Conservation (phyloP, 2,888 invertebrate genomes). For the Toxonevra muliebris region DNA sequence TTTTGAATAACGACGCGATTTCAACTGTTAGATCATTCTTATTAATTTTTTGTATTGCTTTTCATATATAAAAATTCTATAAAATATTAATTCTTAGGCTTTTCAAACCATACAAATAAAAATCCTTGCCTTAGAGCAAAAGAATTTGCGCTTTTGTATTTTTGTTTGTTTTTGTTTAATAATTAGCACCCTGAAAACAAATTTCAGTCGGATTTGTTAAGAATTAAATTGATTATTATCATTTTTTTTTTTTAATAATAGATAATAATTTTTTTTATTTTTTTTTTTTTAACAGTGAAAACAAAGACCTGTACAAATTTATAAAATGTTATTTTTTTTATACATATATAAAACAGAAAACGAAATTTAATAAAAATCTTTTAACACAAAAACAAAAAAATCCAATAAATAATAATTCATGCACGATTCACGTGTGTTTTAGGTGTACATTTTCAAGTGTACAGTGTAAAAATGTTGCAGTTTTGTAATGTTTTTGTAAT, state of each 20-base stretch:
- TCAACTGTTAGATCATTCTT: neutral
- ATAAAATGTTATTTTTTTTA: conserved; percentile 23
- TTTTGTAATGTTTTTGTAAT: too few species aligned
- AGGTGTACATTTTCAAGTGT: too few species aligned
- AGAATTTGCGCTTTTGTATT: neutral
- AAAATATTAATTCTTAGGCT: conserved; percentile 1
- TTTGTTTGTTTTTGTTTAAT: neutral
- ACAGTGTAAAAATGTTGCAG: too few species aligned
- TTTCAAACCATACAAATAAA: neutral
- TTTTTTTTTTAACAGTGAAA: conserved; percentile 37
- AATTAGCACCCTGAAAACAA: conserved; percentile 65
- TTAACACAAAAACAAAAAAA: conserved; percentile 2
- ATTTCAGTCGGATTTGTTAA: conserved; percentile 60
- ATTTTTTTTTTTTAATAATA: conserved; percentile 28
- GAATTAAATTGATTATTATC: conserved; percentile 25
- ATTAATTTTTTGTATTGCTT: conserved; percentile 3
- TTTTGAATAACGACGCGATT: neutral
- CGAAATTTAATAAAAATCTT: neutral
- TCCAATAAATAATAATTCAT: too few species aligned
- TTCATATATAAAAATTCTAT: neutral
- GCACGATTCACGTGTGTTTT: too few species aligned
- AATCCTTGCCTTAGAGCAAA: neutral
- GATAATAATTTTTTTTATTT: conserved; percentile 21
- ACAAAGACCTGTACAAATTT: conserved; percentile 31
- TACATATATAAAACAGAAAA: conserved; percentile 32